A percentile compares a stretch with the other conserved stretches of the same genome.
These are phyloP conservation scores for Tenthredo amoena DNA, from an alignment of 2,888 invertebrate genomes.

Conservation along the genomic window DNA sequence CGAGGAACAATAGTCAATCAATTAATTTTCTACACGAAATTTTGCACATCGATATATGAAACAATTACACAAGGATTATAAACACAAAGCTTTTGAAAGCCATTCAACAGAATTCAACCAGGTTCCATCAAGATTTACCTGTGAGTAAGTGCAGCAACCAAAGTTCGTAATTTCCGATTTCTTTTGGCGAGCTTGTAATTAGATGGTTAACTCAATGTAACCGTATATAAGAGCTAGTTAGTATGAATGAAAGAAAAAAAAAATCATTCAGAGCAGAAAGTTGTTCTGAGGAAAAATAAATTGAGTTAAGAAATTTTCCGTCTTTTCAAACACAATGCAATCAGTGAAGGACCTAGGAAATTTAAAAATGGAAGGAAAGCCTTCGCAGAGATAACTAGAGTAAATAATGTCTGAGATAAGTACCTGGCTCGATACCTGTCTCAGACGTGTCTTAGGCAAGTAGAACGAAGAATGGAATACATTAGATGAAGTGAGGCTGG, in stretches of 20 bases:
- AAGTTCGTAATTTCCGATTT: background rate
- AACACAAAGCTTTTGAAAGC: background rate
- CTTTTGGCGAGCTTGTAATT: background rate
- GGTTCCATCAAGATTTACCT: background rate
- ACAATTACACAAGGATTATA: background rate
- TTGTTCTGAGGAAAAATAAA: background rate
- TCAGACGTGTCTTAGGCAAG: slow-evolving; percentile 16
- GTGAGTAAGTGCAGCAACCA: no score
- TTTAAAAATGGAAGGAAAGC: background rate
- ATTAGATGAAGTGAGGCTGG: slow-evolving; percentile 34
- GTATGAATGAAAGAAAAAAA: background rate
- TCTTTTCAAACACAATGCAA: background rate
- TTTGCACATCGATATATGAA: background rate
- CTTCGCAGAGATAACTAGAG: background rate
- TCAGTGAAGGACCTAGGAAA: background rate
- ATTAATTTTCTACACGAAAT: background rate
- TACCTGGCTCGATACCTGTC: slow-evolving; percentile 37
- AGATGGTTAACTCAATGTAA: background rate
- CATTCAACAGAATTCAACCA: background rate
- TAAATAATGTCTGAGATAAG: slow-evolving; percentile 39
- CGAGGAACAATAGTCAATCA: slow-evolving; percentile 7
- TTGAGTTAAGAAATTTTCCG: background rate
- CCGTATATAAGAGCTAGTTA: background rate
- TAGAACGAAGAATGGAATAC: slow-evolving; percentile 28
- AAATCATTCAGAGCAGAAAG: background rate